A percentile compares a stretch with the other conserved stretches of the same genome.
Conservation (phyloP, 2,888 invertebrate species). For the Helleia helle region DNA sequence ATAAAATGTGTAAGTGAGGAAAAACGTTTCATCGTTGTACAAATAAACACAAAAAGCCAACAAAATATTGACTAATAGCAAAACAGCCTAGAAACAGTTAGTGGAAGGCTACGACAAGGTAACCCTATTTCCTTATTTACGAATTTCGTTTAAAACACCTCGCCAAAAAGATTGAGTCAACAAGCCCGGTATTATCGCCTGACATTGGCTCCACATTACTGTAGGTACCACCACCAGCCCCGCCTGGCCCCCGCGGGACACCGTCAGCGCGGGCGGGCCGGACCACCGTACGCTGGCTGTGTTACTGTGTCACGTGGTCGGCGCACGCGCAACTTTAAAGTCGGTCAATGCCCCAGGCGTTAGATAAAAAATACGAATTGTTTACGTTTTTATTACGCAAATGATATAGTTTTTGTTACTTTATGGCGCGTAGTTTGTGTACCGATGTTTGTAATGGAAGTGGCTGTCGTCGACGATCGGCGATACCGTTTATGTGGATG, state of each 20-base stretch:
- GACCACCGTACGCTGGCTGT: conserved; percentile 32
- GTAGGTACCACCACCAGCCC: conserved; percentile 34
- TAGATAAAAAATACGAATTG: conserved; percentile 68
- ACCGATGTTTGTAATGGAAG: neutral
- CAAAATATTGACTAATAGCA: conserved; percentile 1
- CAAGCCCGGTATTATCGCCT: conserved; percentile 37
- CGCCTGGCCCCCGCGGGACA: conserved; percentile 17
- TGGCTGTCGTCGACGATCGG: too few relatives aligned
- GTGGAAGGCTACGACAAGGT: conserved; percentile 5
- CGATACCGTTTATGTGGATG: conserved; percentile 7
- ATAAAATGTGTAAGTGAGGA: too few relatives aligned
- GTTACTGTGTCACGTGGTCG: conserved; percentile 66
- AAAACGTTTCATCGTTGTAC: too few relatives aligned
- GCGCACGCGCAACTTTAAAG: conserved; percentile 66
- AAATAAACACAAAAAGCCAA: neutral
- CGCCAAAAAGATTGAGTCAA: conserved; percentile 27
- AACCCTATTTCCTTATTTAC: conserved; percentile 16
- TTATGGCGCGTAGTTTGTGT: conserved; percentile 12
- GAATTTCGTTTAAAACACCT: conserved; percentile 13
- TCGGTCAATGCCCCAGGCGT: conserved; percentile 71
- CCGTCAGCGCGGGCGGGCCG: conserved; percentile 15
- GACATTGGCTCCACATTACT: conserved; percentile 66
- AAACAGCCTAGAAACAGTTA: conserved; percentile 9
- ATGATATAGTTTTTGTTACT: conserved; percentile 26
- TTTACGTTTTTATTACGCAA: conserved; percentile 66